Conservation (phyloP, 2,113 vertebrate species). For the Mustelus asterias region DNA sequence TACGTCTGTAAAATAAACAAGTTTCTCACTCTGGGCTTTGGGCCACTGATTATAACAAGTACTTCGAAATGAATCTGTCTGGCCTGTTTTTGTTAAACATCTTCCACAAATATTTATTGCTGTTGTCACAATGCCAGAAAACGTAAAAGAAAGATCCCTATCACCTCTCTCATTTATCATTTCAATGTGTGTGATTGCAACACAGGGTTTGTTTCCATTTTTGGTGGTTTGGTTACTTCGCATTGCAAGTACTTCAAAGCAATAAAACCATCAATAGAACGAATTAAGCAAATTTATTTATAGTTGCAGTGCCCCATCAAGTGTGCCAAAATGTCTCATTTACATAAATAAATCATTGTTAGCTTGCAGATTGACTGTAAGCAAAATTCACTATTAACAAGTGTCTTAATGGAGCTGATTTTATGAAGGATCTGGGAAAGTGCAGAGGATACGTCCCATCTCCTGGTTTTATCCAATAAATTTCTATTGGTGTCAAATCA, state of each 20-base stretch:
- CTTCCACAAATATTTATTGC: not conserved
- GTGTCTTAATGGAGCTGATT: not conserved
- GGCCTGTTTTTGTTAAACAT: not conserved
- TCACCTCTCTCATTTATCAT: not conserved
- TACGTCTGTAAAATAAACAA: not conserved
- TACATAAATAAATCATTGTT: not conserved
- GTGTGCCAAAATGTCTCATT: not conserved
- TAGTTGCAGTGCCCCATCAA: not conserved
- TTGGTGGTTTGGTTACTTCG: not conserved
- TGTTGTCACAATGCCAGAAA: slow-evolving; percentile 7
- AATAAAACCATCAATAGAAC: slow-evolving; percentile 9
- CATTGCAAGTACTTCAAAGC: not conserved
- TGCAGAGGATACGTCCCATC: not conserved
- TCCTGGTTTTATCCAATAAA: not conserved
- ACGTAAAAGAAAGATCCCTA: slow-evolving; percentile 1
- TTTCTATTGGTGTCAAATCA: not conserved
- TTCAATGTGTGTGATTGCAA: slow-evolving; percentile 22
- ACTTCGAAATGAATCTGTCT: not conserved
- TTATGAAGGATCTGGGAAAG: not conserved
- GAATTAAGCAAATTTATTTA: not conserved
- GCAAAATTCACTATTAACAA: not conserved
- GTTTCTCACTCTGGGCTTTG: not conserved
- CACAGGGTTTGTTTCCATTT: slow-evolving; percentile 24
- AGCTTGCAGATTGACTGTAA: not conserved
- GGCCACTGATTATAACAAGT: not conserved